Evolutionary conservation across 2,113 vertebrate genomes (phyloP).

Genomic region (Excalfactoria chinensis): DNA sequence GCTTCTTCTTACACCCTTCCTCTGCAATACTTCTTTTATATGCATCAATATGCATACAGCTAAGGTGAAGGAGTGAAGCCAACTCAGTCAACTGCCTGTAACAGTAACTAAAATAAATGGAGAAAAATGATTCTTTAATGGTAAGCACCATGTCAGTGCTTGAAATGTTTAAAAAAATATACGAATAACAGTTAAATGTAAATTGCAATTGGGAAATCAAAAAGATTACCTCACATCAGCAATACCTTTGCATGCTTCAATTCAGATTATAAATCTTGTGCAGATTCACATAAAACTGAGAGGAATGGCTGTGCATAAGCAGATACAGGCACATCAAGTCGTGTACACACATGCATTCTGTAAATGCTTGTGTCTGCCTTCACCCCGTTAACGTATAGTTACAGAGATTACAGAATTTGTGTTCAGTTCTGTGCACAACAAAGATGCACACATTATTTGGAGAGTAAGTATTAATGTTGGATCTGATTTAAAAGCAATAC

Average conservation of each 20-base stretch:
- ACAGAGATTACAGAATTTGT: neutral
- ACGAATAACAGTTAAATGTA: neutral
- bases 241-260: neutral
- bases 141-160: neutral
- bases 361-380: neutral
- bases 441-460: neutral
- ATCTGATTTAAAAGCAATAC: neutral
- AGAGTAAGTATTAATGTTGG: neutral
- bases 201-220: neutral
- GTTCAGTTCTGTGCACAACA: neutral
- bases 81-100: neutral
- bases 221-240: neutral
- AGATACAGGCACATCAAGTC: neutral
- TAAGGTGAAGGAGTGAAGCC: neutral
- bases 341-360: neutral
- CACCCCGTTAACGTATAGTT: neutral
- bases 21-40: neutral
- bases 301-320: neutral
- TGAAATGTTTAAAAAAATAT: neutral
- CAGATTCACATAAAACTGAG: neutral
- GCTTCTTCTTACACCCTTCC: neutral
- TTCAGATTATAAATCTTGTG: neutral
- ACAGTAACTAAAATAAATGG: neutral
- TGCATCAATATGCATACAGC: neutral
- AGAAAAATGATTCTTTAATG: neutral